These are phyloP conservation scores for Campoplex nolae DNA, from an alignment of 2,888 invertebrate species.

Conservation along the genomic window DNA sequence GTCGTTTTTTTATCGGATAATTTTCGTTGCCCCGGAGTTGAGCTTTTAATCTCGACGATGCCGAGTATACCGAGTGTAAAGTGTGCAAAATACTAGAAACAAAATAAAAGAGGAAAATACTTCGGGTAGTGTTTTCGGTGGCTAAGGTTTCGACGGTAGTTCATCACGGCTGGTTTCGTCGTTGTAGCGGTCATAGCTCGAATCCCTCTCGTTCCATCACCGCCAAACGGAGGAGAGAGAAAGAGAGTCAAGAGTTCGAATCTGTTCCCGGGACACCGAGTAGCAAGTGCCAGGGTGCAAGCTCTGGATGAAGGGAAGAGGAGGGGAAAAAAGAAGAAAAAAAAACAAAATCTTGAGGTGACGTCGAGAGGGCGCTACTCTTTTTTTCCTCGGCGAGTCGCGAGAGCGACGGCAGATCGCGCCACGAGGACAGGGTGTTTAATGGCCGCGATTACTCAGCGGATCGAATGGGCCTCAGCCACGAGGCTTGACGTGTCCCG, in stretches of 20 bases:
- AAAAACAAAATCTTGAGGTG: not conserved
- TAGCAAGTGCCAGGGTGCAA: conserved; percentile 43
- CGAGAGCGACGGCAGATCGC: conserved; percentile 60
- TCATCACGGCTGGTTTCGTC: conserved; percentile 78
- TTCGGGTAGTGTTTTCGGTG: not conserved
- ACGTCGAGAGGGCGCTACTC: conserved; percentile 46
- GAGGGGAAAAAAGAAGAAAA: not conserved
- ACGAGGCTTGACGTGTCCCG: conserved; percentile 79
- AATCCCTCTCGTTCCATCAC: conserved; percentile 81
- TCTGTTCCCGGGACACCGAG: conserved; percentile 45
- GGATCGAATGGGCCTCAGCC: conserved; percentile 82
- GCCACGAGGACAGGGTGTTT: conserved; percentile 82
- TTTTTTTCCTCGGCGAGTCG: conserved; percentile 53
- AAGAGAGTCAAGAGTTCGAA: conserved; percentile 51
- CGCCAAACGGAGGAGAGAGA: conserved; percentile 66
- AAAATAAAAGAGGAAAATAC: conserved; percentile 17
- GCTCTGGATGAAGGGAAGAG: not conserved
- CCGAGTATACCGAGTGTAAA: not conserved
- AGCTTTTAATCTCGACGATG: not conserved
- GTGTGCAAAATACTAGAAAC: not conserved
- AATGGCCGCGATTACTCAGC: conserved; percentile 83
- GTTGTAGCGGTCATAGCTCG: conserved; percentile 80
- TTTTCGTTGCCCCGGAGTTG: no score
- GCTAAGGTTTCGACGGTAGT: conserved; percentile 70
- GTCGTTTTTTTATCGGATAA: no score